Percentiles rank a stretch among this genome's conserved stretches.
phyloP scores from a whole-genome alignment of 1,140 invertebrate species.

The Heliothis subflexa region DNA sequence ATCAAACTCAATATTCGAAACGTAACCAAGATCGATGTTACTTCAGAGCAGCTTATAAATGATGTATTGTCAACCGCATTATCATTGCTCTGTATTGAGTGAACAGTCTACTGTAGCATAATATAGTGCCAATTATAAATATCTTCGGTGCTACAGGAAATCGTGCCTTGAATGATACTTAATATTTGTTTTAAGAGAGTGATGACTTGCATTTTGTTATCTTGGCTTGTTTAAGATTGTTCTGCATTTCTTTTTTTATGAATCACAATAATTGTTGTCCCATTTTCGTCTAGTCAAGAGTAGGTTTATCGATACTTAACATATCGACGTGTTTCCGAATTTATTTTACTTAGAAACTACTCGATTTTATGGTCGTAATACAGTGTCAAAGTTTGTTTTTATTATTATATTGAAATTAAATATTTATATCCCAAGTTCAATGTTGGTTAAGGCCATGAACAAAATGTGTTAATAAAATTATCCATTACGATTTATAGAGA shows the following conservation, averaged over 20 bases:
- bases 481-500: neutral
- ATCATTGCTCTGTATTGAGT: neutral
- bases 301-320: neutral
- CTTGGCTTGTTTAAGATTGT: slow-evolving; percentile 11
- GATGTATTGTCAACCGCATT: too few species aligned
- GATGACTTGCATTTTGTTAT: slow-evolving; percentile 29
- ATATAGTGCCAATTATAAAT: slow-evolving; percentile 20
- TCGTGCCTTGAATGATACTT: slow-evolving; percentile 19
- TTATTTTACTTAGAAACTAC: neutral
- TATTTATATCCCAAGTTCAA: neutral
- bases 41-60: too few species aligned
- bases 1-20: neutral
- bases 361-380: neutral
- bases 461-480: slow-evolving; percentile 29
- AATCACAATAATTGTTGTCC: neutral
- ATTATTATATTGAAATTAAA: slow-evolving; percentile 3
- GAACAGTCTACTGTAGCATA: neutral
- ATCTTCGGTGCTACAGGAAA: slow-evolving; percentile 7
- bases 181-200: slow-evolving; percentile 7
- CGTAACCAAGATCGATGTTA: neutral
- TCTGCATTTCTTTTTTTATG: slow-evolving; percentile 26
- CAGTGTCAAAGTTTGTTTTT: neutral
- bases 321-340: neutral
- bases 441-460: neutral
- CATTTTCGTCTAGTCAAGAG: slow-evolving; percentile 33